Evolutionary conservation across 2,113 vertebrate genomes (phyloP), one percentile per base, ranked within the genome.

Genomic region (Psittacula cyanocephala): DNA sequence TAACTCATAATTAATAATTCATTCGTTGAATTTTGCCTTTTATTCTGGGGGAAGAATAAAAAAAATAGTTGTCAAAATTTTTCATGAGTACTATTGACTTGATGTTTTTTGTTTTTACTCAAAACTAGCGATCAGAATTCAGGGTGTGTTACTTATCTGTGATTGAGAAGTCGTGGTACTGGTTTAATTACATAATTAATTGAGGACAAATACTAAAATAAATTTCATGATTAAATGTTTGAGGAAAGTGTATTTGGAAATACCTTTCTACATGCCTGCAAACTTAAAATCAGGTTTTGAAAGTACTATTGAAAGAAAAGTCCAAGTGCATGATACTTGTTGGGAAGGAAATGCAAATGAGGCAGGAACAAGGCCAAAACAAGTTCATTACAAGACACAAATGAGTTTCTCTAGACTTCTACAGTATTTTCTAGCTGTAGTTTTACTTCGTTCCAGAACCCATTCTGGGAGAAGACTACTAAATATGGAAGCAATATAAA

Each of bases 1-100:
- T 91, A 96, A 96, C 87, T 94, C 67, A 5, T 91, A 96, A 95
- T 94, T 94, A 97, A 96, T 96, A 95, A 96, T 94, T 68, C 41
- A 94, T 82, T 89, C n/a, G 0, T 74, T 55, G 91, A 85, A 78
- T 96, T 94, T 97, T 89, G 43, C 81, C 71, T 96, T 80, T 65
- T 86, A 57, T 68, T 91, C 89, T 65, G 33, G 33, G n/a, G 71
- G 76, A 85, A 89, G 89, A 60, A 60, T 47, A 81, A 79, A 69
- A 88, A 88, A 93, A 91, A 37, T 37, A 74, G 76, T 86, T 84
- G 86, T 92, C 84, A 95, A 63, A 81, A 18, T 85, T 93, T 92
- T 65, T 49, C 37, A 13, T 29, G 47, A 65, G 28, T 67, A 81
- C 59, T 71, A 10, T 49, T 75, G 80, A 57, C 46, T 80, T 29